Evolutionary conservation across 2,888 invertebrate genomes (phyloP).

Genomic region (Caenorhabditis wallacei): DNA sequence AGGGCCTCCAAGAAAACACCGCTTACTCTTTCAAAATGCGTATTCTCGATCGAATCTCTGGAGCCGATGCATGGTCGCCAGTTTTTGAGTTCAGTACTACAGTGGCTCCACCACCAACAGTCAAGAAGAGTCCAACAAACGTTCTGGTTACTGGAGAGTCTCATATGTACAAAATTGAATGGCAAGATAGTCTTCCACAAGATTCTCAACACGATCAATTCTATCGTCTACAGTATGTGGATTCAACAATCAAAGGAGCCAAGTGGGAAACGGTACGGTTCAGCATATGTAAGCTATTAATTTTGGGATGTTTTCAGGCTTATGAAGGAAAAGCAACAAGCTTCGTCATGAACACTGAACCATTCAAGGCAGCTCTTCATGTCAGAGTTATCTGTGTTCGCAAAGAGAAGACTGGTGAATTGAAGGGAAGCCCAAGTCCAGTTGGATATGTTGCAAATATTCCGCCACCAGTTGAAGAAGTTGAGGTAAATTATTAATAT

Average conservation of each 20-base stretch:
- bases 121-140: slow-evolving; percentile 88
- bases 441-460: slow-evolving; percentile 64
- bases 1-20: slow-evolving; percentile 87
- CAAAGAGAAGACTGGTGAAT: slow-evolving; percentile 41
- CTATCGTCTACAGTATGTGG: slow-evolving; percentile 50
- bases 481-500: neutral
- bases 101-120: slow-evolving; percentile 90
- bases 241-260: slow-evolving; percentile 40
- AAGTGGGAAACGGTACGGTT: slow-evolving; percentile 72
- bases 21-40: slow-evolving; percentile 90
- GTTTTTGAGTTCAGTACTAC: slow-evolving; percentile 88
- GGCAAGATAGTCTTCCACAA: slow-evolving; percentile 60
- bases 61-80: slow-evolving; percentile 89
- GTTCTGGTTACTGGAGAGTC: slow-evolving; percentile 70
- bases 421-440: slow-evolving; percentile 61
- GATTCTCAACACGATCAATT: slow-evolving; percentile 25
- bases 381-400: slow-evolving; percentile 61
- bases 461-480: slow-evolving; percentile 11
- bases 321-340: slow-evolving; percentile 85
- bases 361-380: slow-evolving; percentile 60
- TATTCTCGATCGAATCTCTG: slow-evolving; percentile 87
- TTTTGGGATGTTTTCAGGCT: too few species aligned
- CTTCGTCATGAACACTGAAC: slow-evolving; percentile 87
- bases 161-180: slow-evolving; percentile 66
- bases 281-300: neutral